Conservation (phyloP, 2,797 vertebrate genomes). For the Glyptemys insculpta region DNA sequence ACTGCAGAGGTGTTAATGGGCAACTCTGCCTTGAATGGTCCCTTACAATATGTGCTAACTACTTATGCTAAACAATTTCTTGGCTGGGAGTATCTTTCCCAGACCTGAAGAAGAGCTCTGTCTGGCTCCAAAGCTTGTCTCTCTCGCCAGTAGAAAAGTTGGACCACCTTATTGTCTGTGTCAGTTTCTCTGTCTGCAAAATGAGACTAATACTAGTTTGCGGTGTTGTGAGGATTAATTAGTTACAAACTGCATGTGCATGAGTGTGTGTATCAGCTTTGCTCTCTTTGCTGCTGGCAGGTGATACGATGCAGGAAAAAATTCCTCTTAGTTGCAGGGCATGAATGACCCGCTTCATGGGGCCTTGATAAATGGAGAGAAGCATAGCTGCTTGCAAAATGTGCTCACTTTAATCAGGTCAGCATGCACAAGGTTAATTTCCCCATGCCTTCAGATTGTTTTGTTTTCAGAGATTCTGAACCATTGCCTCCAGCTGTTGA, state of each 20-base stretch:
- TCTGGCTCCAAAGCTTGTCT: not conserved
- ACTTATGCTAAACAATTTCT: not conserved
- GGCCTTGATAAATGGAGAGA: not conserved
- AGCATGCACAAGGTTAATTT: slow-evolving; percentile 73
- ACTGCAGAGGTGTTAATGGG: not conserved
- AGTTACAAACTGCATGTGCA: not conserved
- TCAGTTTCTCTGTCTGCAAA: not conserved
- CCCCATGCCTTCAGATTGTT: slow-evolving; percentile 64
- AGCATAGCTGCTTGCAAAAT: slow-evolving; percentile 4
- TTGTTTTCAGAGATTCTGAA: slow-evolving; percentile 75
- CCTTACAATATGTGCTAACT: not conserved
- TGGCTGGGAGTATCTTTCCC: not conserved
- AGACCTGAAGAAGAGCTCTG: not conserved
- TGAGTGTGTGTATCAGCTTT: not conserved
- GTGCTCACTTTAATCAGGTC: slow-evolving; percentile 33
- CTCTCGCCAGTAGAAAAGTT: not conserved
- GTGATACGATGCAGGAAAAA: not conserved
- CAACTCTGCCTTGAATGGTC: not conserved
- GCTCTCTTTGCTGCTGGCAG: not conserved
- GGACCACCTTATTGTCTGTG: not conserved
- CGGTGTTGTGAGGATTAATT: not conserved
- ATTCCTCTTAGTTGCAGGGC: not conserved
- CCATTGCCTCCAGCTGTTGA: slow-evolving; percentile 79
- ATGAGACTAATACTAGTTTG: not conserved
- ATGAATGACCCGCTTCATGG: not conserved